Conservation (phyloP, 2,888 invertebrate species). For the Petrolisthes cinctipes region DNA sequence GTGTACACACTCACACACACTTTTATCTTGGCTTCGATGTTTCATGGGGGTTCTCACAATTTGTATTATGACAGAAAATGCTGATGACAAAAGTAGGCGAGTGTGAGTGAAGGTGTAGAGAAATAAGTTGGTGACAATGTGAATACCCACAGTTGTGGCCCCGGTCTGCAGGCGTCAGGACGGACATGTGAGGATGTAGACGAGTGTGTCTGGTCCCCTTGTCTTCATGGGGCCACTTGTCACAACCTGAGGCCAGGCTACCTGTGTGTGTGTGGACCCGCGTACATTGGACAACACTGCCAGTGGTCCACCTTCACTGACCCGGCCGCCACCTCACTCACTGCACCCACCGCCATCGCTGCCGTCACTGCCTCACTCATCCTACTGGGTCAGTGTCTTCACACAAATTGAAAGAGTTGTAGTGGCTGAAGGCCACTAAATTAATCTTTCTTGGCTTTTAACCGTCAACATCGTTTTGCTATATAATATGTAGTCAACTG, state of each 20-base stretch:
- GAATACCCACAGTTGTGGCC: neutral
- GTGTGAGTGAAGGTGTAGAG: too few species aligned
- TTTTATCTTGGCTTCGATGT: too few species aligned
- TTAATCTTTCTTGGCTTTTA: too few species aligned
- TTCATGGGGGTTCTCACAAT: too few species aligned
- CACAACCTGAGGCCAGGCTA: conserved; percentile 13
- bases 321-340: neutral
- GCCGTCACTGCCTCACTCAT: conserved; percentile 15
- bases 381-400: neutral
- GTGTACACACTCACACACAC: too few species aligned
- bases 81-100: too few species aligned
- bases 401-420: neutral
- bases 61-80: too few species aligned
- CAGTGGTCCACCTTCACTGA: neutral
- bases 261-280: conserved; percentile 15
- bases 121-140: too few species aligned
- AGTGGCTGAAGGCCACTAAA: too few species aligned
- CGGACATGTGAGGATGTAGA: conserved; percentile 13
- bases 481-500: too few species aligned
- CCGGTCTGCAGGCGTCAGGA: neutral
- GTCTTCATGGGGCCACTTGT: conserved; percentile 17
- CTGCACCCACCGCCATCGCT: conserved; percentile 12
- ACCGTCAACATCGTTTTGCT: too few species aligned
- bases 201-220: conserved; percentile 19
- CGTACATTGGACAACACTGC: conserved; percentile 13